phyloP scores from a whole-genome alignment of 1,140 invertebrate species.

The Oreohelix idahoensis region DNA sequence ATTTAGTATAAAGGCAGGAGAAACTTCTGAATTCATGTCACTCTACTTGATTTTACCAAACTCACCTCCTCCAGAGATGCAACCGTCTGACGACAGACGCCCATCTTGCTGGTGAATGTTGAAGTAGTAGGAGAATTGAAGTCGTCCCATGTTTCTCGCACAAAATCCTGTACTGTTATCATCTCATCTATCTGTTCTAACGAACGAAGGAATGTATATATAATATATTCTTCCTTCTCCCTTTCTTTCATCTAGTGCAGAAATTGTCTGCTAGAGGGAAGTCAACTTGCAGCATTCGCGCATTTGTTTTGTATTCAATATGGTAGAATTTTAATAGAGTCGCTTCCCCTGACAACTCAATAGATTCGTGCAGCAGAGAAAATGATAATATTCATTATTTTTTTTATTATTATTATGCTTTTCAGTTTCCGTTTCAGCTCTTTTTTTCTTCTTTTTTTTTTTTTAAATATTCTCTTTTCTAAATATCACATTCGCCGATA shows the following conservation, averaged over 20 bases:
- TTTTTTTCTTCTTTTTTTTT: too few relatives aligned
- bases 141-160: conserved; percentile 95
- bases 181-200: conserved; percentile 38
- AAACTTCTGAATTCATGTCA: too few relatives aligned
- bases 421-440: too few relatives aligned
- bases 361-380: too few relatives aligned
- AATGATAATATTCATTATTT: too few relatives aligned
- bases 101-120: conserved; percentile 93
- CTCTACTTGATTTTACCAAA: conserved; percentile 5
- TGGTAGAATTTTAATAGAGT: conserved; percentile 15
- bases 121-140: conserved; percentile 96
- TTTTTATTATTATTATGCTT: too few relatives aligned
- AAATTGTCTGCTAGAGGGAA: conserved; percentile 33
- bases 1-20: too few relatives aligned
- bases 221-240: conserved; percentile 16
- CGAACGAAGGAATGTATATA: not conserved
- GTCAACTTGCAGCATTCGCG: conserved; percentile 25
- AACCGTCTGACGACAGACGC: conserved; percentile 92
- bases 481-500: too few relatives aligned
- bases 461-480: too few relatives aligned
- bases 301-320: conserved; percentile 42
- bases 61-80: conserved; percentile 92
- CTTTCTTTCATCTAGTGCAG: conserved; percentile 3
- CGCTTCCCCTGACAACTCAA: not conserved
- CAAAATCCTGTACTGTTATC: conserved; percentile 86